phyloP scores from a whole-genome alignment of 2,888 invertebrate species.

The Achlya flavicornis region DNA sequence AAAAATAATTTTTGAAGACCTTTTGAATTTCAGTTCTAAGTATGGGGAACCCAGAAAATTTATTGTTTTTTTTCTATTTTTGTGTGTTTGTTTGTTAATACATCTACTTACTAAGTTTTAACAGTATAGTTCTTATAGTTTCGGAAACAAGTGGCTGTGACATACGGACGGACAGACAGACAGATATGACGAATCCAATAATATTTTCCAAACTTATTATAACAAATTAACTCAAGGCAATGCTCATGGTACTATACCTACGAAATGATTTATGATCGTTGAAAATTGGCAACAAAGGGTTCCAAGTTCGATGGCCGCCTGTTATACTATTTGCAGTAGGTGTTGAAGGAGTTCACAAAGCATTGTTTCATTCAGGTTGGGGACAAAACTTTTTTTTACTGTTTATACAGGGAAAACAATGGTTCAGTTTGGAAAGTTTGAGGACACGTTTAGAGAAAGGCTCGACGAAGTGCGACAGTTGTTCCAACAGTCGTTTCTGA shows the following conservation, averaged over 20 bases:
- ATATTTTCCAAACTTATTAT: neutral
- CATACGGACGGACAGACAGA: no score
- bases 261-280: neutral
- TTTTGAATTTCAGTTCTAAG: no score
- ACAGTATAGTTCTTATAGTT: no score
- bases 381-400: neutral
- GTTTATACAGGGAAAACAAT: neutral
- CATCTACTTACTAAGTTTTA: no score
- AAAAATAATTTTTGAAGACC: no score
- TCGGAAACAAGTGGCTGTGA: no score
- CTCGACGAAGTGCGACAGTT: neutral
- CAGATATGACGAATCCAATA: no score
- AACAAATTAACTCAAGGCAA: neutral
- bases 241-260: neutral
- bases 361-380: neutral
- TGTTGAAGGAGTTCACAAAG: conserved; percentile 1
- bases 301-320: neutral
- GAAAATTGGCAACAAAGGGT: neutral
- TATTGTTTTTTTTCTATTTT: no score
- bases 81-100: no score
- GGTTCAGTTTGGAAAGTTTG: conserved; percentile 1
- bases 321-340: neutral
- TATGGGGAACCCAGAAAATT: no score
- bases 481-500: neutral
- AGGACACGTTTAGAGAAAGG: neutral